These are phyloP conservation scores for Pseudachorutes palmiensis DNA, from an alignment of 1,140 invertebrate species.

Conservation along the genomic window DNA sequence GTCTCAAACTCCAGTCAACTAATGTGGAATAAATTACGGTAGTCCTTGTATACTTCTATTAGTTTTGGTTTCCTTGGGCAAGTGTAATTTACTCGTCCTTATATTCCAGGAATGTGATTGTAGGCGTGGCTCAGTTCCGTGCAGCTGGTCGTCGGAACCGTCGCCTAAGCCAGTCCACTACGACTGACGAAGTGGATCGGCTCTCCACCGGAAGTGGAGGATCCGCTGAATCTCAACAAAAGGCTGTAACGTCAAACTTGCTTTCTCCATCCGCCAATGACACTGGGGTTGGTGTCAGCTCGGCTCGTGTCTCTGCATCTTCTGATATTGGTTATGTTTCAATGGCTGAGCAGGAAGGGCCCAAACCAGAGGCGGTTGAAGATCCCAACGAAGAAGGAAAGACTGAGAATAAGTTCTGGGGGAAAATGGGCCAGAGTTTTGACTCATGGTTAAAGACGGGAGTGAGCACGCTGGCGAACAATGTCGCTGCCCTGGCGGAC, in stretches of 20 bases:
- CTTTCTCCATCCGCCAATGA: neutral
- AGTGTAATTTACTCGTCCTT: too few relatives aligned
- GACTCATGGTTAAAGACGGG: slow-evolving; percentile 37
- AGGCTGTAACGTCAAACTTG: slow-evolving; percentile 5
- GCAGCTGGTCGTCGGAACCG: slow-evolving; percentile 52
- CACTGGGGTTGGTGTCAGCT: neutral
- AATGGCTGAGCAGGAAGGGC: slow-evolving; percentile 44
- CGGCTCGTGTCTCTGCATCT: slow-evolving; percentile 33
- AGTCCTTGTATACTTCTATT: slow-evolving; percentile 18
- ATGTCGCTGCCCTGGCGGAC: slow-evolving; percentile 28
- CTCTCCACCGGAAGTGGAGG: slow-evolving; percentile 33
- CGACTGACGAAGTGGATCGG: slow-evolving; percentile 41
- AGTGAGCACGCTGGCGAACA: slow-evolving; percentile 21
- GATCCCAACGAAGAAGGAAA: slow-evolving; percentile 21
- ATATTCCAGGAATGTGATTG: slow-evolving; percentile 65
- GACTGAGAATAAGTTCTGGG: slow-evolving; percentile 28
- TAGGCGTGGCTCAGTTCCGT: slow-evolving; percentile 78
- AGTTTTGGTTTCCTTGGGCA: too few relatives aligned
- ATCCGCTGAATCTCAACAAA: slow-evolving; percentile 30
- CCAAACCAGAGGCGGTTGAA: slow-evolving; percentile 15
- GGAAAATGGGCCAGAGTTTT: slow-evolving; percentile 35
- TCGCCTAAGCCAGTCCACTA: slow-evolving; percentile 43
- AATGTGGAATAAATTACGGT: slow-evolving; percentile 82
- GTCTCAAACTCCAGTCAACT: slow-evolving; percentile 70
- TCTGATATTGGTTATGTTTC: slow-evolving; percentile 49